Evolutionary conservation across 2,888 invertebrate genomes (phyloP).

Genomic region (Mechanitis messenoides): DNA sequence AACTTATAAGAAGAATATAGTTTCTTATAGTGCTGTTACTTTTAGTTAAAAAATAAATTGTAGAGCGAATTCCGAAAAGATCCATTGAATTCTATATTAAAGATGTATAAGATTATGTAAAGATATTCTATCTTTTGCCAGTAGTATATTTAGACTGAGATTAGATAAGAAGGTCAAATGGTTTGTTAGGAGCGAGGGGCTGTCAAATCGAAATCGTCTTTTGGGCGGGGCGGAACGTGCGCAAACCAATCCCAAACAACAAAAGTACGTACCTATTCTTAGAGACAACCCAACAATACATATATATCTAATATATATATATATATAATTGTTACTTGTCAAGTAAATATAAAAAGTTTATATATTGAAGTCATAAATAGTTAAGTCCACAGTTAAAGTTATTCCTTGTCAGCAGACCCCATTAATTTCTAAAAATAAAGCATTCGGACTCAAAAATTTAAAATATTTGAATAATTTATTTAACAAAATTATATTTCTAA

Average conservation of each 20-base stretch:
- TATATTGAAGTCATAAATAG: no score
- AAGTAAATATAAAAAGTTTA: no score
- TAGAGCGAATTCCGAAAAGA: no score
- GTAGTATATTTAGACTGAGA: slow-evolving; percentile 17
- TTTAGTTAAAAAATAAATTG: no score
- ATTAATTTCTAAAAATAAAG: not conserved
- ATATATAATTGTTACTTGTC: slow-evolving; percentile 20
- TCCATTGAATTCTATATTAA: no score
- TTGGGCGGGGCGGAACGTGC: slow-evolving; percentile 56
- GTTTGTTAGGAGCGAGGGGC: slow-evolving; percentile 31
- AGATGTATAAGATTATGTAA: no score
- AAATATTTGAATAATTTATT: not conserved
- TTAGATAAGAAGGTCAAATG: slow-evolving; percentile 27
- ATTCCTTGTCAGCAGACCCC: no score
- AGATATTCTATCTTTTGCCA: not conserved
- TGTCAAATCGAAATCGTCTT: slow-evolving; percentile 58
- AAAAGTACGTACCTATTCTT: slow-evolving; percentile 37
- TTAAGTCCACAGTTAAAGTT: no score
- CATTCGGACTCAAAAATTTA: not conserved
- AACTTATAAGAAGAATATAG: no score
- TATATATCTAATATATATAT: slow-evolving; percentile 17
- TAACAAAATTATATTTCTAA: slow-evolving; percentile 11
- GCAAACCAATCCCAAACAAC: slow-evolving; percentile 38
- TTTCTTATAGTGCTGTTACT: no score
- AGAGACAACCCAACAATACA: slow-evolving; percentile 32